Percentiles rank a stretch among this genome's conserved stretches.
Conservation (phyloP, 2,888 invertebrate genomes). For the Suillia variegata region DNA sequence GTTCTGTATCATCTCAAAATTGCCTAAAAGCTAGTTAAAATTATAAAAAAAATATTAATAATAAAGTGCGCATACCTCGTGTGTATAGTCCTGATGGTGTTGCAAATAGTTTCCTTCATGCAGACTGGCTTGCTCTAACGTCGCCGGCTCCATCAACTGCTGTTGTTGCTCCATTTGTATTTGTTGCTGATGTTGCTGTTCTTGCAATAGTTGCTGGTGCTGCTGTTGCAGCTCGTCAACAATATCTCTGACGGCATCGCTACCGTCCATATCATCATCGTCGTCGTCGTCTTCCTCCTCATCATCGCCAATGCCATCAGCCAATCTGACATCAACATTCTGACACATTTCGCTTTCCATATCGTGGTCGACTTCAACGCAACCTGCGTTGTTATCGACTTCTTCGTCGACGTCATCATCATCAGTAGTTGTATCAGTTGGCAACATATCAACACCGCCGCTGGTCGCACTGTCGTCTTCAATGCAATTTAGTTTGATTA, state of each 20-base stretch:
- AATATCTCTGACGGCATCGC: slow-evolving; percentile 51
- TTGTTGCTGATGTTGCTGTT: slow-evolving; percentile 1
- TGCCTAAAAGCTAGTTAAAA: too few relatives aligned
- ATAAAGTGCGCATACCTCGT: slow-evolving; percentile 43
- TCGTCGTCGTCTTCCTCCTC: slow-evolving; percentile 36
- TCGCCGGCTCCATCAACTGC: slow-evolving; percentile 17
- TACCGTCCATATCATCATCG: slow-evolving; percentile 36
- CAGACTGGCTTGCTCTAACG: too few relatives aligned
- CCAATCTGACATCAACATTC: slow-evolving; percentile 35
- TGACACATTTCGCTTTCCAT: slow-evolving; percentile 39
- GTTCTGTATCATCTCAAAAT: too few relatives aligned
- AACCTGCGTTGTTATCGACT: not conserved
- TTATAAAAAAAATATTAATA: too few relatives aligned
- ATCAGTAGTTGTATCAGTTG: slow-evolving; percentile 11
- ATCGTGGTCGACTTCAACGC: slow-evolving; percentile 38
- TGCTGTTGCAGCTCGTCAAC: slow-evolving; percentile 51
- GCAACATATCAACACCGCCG: slow-evolving; percentile 16
- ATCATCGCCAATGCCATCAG: slow-evolving; percentile 40
- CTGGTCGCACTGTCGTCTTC: not conserved
- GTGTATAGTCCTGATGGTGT: slow-evolving; percentile 42
- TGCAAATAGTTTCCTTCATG: slow-evolving; percentile 34
- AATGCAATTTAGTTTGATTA: not conserved
- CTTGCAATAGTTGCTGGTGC: slow-evolving; percentile 39
- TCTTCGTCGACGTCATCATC: slow-evolving; percentile 27
- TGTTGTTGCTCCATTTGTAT: slow-evolving; percentile 14